Evolutionary conservation across 1,140 invertebrate species (phyloP).

Genomic region (Leptinotarsa undecemlineata): DNA sequence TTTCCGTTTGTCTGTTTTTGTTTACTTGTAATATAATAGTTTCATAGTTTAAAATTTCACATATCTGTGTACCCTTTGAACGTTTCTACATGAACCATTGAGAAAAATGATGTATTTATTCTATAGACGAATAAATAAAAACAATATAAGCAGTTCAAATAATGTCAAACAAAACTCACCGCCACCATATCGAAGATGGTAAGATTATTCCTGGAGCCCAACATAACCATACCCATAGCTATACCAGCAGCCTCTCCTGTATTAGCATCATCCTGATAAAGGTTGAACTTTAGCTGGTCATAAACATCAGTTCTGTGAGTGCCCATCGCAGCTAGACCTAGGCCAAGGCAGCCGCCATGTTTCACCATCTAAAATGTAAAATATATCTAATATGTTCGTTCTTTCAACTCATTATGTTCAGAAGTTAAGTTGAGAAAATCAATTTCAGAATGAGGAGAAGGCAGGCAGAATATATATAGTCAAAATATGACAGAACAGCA

Average conservation of each 20-base stretch:
- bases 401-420: not conserved
- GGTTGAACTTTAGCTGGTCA: constrained; percentile 93
- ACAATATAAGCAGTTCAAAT: too few relatives aligned
- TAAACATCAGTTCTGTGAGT: constrained; percentile 90
- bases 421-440: constrained; percentile 11
- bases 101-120: too few relatives aligned
- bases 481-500: too few relatives aligned
- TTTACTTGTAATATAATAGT: too few relatives aligned
- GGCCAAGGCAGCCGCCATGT: constrained; percentile 95
- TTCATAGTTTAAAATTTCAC: too few relatives aligned
- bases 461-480: too few relatives aligned
- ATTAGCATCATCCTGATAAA: constrained; percentile 98
- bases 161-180: constrained; percentile 56
- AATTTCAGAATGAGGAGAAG: too few relatives aligned
- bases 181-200: constrained; percentile 95
- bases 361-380: constrained; percentile 72
- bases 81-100: too few relatives aligned
- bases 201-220: constrained; percentile 87
- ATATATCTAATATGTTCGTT: constrained; percentile 12
- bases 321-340: constrained; percentile 97
- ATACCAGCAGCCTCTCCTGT: constrained; percentile 97
- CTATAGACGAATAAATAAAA: too few relatives aligned
- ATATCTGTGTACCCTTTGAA: too few relatives aligned
- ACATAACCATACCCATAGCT: constrained; percentile 98
- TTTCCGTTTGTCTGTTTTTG: too few relatives aligned